Base-by-base conservation (phyloP, 2,797 vertebrate genomes). In the Pristis pectinata region DNA sequence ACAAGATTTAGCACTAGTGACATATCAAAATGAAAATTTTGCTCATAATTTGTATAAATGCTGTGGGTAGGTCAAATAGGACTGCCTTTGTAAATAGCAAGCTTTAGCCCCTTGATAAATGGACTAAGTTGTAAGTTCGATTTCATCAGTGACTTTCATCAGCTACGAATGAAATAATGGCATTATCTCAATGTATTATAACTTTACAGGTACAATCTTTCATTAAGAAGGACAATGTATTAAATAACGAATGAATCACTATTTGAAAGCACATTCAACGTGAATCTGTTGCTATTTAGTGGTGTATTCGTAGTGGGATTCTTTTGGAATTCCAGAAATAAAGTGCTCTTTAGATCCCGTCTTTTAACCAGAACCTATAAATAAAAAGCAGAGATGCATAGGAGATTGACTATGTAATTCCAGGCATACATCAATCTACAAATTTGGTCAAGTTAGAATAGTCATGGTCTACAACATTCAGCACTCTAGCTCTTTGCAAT, bases 251-350 rank as follows among this genome's bases (percentile, higher is more conserved):
- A 79, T 41, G 22, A 44, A 22, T 80, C 8, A 67, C 34, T 22
- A 41, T 9, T 19, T 19, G 3, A 64, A 61, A 91, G 24, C 22
- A 64, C 70, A 94, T 76, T 76, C 27, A 72, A 15, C 92, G 34
- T 94, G 41, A 74, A 34, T 76, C 72, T 34, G 15, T 94, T 94
- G 41, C 27, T 94, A 49, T 94, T 94, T 44, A 76, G 27, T 94
- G 30, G 7, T 34, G 41, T 11, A 15, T 76, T 67, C 70, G 7
- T 7, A 44, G 27, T 53, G 83, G 22, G 92, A 49, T 94, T 94
- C 92, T 15, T 93, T 53, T 3, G 2, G 92, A 94, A 72, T 59
- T 61, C 61, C 34, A 61, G n/a, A 34, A 22, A 27, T 94, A 56
- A 76, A 53, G 70, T 72, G 64, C 41, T 44, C 70, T 94, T 93